Base-by-base conservation (phyloP, 2,797 vertebrate genomes). In the Gallirallus australis region DNA sequence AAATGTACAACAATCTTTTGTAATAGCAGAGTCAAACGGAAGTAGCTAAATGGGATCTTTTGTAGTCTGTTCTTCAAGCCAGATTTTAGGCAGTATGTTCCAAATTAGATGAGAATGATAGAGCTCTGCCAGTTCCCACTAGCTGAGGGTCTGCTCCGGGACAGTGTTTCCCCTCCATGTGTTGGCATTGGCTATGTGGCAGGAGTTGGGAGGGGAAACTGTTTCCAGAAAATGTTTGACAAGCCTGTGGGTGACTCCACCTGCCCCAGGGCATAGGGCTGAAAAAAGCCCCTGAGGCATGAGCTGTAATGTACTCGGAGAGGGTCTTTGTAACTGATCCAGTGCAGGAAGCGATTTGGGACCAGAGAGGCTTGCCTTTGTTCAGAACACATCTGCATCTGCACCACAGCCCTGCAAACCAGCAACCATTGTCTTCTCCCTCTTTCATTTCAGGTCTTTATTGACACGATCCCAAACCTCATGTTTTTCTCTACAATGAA, bases 401-500 rank as follows among this genome's bases (percentile, higher is more conserved):
- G 66, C n/a, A 59, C 40, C 31, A 7, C 78, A 47, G 80, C 79
- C 75, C 40, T 2, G 8, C 79, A 9, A 3, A 68, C 59, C 78
- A 61, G 64, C 54, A 57, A 60, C 68, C 37, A 64, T 8, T n/a
- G 0, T 78, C 59, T 82, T 86, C 89, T 79, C 40, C 37, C 45
- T 57, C 82, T 97, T 66, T 91, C 42, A 81, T 52, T 91, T 48
- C 98, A 99, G 99, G 95, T 99, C 97, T 99, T 99, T 88, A 99
- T 99, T 45, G 98, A 99, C 91, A 99, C 99, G 18, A 99, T 99
- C 93, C 99, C 99, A 81, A 99, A 99, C 81, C 12, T 99, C 88
- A 99, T 99, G 99, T 99, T 99, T 97, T 99, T 99, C 97, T 99
- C 99, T 45, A 99, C 99, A 39, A 99, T 99, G 99, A 99, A 99